Evolutionary conservation across 2,113 vertebrate genomes (phyloP).

Genomic region (Herpailurus yagouaroundi): DNA sequence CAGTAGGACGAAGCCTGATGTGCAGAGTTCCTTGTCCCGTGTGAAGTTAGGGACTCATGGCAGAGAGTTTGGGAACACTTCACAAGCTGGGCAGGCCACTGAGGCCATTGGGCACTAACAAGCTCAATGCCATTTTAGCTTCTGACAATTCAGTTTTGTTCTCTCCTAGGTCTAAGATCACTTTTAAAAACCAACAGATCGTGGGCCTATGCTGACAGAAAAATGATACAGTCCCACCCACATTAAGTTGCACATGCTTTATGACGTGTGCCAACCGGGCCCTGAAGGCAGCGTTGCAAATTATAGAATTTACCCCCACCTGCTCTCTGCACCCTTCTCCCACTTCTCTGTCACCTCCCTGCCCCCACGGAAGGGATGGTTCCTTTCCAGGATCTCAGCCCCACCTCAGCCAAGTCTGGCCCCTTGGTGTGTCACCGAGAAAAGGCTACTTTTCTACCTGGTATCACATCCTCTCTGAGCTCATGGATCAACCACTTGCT

Average conservation of each 20-base stretch:
- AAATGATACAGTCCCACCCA: background rate
- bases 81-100: background rate
- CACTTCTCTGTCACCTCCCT: background rate
- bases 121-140: background rate
- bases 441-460: background rate
- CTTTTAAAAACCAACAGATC: background rate
- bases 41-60: fast-evolving
- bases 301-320: background rate
- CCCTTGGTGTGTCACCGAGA: no score
- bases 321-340: no score
- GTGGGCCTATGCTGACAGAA: no score
- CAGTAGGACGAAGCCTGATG: background rate
- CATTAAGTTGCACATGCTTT: fast-evolving
- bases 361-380: background rate
- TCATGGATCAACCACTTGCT: background rate
- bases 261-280: background rate
- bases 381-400: fast-evolving
- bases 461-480: no score
- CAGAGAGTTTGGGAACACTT: no score
- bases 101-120: no score
- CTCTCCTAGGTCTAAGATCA: background rate
- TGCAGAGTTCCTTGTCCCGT: fast-evolving
- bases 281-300: background rate
- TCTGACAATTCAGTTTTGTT: background rate
- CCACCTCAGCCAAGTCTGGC: background rate